Conservation (phyloP, 2,888 invertebrate species). For the Pardosa pseudoannulata region DNA sequence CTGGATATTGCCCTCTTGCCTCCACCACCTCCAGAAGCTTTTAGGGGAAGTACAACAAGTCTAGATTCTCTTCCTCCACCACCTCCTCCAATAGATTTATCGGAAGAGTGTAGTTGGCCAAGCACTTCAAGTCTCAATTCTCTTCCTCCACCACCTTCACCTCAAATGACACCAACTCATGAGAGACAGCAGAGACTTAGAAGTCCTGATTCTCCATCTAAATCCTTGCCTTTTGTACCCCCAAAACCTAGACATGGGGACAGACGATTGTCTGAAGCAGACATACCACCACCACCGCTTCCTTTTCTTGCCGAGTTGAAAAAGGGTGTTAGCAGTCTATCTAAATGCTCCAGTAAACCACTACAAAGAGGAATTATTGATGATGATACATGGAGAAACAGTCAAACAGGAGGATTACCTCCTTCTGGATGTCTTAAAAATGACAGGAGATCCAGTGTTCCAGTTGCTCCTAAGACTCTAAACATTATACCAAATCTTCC, state of each 20-base stretch:
- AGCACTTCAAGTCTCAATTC: conserved; percentile 74
- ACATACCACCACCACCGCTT: conserved; percentile 66
- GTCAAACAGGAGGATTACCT: neutral
- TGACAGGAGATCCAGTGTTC: conserved; percentile 48
- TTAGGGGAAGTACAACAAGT: conserved; percentile 67
- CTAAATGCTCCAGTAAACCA: conserved; percentile 44
- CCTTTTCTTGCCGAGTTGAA: conserved; percentile 74
- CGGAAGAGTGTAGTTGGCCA: conserved; percentile 72
- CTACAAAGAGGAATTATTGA: conserved; percentile 26
- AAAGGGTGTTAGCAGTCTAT: conserved; percentile 56
- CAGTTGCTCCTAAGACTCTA: conserved; percentile 48
- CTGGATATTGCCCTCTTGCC: conserved; percentile 74
- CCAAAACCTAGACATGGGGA: conserved; percentile 70
- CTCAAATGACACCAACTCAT: conserved; percentile 66
- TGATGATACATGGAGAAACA: conserved; percentile 40
- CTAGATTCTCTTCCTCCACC: conserved; percentile 74
- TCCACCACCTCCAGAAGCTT: conserved; percentile 76
- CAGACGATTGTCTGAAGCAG: conserved; percentile 71
- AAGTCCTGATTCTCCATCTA: conserved; percentile 50
- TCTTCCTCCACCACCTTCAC: conserved; percentile 74
- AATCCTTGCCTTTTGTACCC: conserved; percentile 49
- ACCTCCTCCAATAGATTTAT: conserved; percentile 74
- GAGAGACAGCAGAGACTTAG: conserved; percentile 33
- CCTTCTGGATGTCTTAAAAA: conserved; percentile 14
- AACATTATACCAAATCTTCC: conserved; percentile 55